A percentile compares a stretch with the other conserved stretches of the same genome.
Evolutionary conservation across 1,140 invertebrate genomes (phyloP).

Genomic region (Acyrthosiphon pisum): DNA sequence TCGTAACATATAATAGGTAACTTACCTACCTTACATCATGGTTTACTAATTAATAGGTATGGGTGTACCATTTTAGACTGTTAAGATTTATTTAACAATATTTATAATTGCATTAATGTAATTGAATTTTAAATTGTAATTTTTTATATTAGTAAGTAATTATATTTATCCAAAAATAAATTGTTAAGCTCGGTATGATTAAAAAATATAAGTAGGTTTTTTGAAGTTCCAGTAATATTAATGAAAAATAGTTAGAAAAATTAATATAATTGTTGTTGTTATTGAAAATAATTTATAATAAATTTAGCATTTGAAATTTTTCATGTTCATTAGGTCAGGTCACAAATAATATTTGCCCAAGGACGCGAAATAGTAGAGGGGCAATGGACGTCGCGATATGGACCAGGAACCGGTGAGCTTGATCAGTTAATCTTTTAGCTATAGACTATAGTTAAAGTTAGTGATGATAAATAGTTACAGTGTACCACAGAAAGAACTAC

Average conservation of each 20-base stretch:
- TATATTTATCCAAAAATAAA: neutral
- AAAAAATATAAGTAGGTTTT: neutral
- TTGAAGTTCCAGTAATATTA: neutral
- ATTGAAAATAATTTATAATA: constrained; percentile 39
- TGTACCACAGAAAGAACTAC: constrained; percentile 31
- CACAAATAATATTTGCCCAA: constrained; percentile 50
- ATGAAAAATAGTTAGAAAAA: neutral
- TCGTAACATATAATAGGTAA: neutral
- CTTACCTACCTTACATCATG: neutral
- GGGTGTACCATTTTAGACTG: neutral
- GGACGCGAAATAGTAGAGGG: constrained; percentile 43
- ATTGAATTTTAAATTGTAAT: neutral
- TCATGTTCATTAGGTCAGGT: constrained; percentile 53
- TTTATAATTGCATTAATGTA: neutral
- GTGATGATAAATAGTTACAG: constrained; percentile 48
- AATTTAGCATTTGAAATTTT: constrained; percentile 42
- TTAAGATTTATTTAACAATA: neutral
- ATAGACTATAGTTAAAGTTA: constrained; percentile 45
- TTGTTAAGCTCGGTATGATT: neutral
- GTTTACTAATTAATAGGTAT: neutral
- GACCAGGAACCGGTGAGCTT: constrained; percentile 52
- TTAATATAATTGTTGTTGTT: constrained; percentile 3
- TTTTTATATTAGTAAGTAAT: neutral
- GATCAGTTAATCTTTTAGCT: constrained; percentile 53
- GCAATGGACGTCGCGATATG: constrained; percentile 52